Evolutionary conservation across 2,113 vertebrate genomes (phyloP).

Genomic region (Galemys pyrenaicus): DNA sequence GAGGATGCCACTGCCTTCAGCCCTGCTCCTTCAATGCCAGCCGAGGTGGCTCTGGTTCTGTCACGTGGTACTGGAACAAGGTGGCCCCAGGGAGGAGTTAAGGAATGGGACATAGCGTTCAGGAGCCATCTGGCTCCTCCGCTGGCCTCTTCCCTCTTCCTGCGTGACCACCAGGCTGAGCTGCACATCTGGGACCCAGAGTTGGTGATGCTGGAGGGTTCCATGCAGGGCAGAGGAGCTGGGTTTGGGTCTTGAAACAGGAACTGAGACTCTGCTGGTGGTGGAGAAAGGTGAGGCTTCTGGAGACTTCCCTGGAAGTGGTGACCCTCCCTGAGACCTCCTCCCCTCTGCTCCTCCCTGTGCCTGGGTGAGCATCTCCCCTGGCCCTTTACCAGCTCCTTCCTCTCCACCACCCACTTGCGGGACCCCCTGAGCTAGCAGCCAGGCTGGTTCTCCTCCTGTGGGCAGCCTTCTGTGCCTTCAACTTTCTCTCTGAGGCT

Average conservation of each 20-base stretch:
- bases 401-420: fast-evolving
- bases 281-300: slow-evolving; percentile 36
- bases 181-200: slow-evolving; percentile 31
- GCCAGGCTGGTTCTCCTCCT: not conserved
- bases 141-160: slow-evolving; percentile 36
- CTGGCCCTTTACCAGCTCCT: not conserved
- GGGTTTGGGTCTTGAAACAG: not conserved
- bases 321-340: not conserved
- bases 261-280: slow-evolving; percentile 62
- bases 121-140: slow-evolving; percentile 23
- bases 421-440: not conserved
- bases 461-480: slow-evolving; percentile 14
- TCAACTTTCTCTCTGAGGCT: slow-evolving; percentile 57
- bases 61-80: slow-evolving; percentile 54
- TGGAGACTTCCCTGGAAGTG: not conserved
- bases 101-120: slow-evolving; percentile 51
- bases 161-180: slow-evolving; percentile 53
- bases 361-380: not conserved
- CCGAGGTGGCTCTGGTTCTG: not conserved
- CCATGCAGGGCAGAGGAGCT: slow-evolving; percentile 61
- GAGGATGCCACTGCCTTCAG: slow-evolving; percentile 29
- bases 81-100: slow-evolving; percentile 44
- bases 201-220: not conserved
- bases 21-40: slow-evolving; percentile 67
- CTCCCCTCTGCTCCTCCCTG: not conserved